Evolutionary conservation across 1,140 invertebrate genomes (phyloP).

Genomic region (Cydia strobilella): DNA sequence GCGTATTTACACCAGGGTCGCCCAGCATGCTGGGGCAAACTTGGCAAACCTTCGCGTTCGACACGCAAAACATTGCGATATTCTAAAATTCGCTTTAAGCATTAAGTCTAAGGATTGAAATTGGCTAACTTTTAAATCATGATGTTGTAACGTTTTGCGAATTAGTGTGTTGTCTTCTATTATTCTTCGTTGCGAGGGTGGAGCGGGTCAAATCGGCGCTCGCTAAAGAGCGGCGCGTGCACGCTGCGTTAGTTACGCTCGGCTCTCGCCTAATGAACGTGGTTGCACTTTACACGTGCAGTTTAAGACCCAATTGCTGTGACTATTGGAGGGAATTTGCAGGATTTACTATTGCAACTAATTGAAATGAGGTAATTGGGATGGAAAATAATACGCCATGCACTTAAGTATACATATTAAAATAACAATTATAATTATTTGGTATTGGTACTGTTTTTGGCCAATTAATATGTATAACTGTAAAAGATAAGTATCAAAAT

Average conservation of each 20-base stretch:
- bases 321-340: slow-evolving; percentile 25
- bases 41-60: slow-evolving; percentile 15
- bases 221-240: slow-evolving; percentile 67
- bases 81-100: not conserved
- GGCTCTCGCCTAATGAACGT: slow-evolving; percentile 55
- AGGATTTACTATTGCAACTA: slow-evolving; percentile 14
- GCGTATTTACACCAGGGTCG: slow-evolving; percentile 40
- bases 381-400: not conserved
- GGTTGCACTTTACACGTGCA: slow-evolving; percentile 55
- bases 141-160: slow-evolving; percentile 1
- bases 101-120: not conserved
- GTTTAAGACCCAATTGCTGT: slow-evolving; percentile 26
- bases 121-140: not conserved
- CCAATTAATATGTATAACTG: too few relatives aligned
- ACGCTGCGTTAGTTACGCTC: slow-evolving; percentile 63
- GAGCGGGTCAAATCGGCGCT: slow-evolving; percentile 52
- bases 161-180: slow-evolving; percentile 19
- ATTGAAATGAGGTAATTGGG: slow-evolving; percentile 14
- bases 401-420: not conserved
- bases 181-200: slow-evolving; percentile 48
- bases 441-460: too few relatives aligned
- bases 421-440: too few relatives aligned
- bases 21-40: slow-evolving; percentile 4
- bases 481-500: too few relatives aligned
- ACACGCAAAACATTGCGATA: not conserved